Evolutionary conservation across 92 coral and sea anemone genomes (phyloP), one percentile per base, ranked within the genome.

Genomic region (Siderastrea radians): DNA sequence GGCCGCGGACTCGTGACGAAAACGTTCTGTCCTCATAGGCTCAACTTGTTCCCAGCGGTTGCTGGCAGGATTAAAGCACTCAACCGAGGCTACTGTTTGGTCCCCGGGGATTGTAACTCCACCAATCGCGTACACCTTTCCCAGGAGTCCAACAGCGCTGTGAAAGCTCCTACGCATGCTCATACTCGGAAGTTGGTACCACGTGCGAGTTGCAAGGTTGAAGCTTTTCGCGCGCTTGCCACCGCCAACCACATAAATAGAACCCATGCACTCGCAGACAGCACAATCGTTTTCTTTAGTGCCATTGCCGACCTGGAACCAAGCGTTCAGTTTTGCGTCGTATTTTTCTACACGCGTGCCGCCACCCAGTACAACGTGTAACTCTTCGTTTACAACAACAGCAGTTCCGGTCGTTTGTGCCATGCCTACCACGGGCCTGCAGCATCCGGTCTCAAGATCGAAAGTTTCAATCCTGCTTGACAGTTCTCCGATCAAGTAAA

Each of bases 81-180:
- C 95, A 52, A 88, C 94, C 72, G 90, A 77, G 68, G 98, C 93
- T 7, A 79, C 90, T 0, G 95, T 81, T 78, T 81, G 82, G 65
- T 94, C 93, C 9, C 98, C 98, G 14, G 98, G 98, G 43, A 92
- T 80, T 58, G 98, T 94, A 49, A 89, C 78, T 53, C 98, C 95
- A 51, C 98, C 97, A 47, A 93, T 49, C 9, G 88, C 97, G 82
- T 92, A 94, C 5, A 94, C 92, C 65, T 90, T 94, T 10, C 90
- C 92, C 66, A 90, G 80, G 58, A 94, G 72, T 16, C 91, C 88
- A 49, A 83, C 82, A 45, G 81, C 87, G n/a, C 95, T 89, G 87
- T 94, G 98, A 74, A 75, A 92, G 78, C 93, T 90, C 50, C 98
- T 88, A 26, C 98, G 94, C 53, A 94, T 84, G 77, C 95, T 94